Evolutionary conservation across 2,888 invertebrate genomes (phyloP), one percentile per base, ranked within the genome.

Genomic region (Deroplatys truncata): DNA sequence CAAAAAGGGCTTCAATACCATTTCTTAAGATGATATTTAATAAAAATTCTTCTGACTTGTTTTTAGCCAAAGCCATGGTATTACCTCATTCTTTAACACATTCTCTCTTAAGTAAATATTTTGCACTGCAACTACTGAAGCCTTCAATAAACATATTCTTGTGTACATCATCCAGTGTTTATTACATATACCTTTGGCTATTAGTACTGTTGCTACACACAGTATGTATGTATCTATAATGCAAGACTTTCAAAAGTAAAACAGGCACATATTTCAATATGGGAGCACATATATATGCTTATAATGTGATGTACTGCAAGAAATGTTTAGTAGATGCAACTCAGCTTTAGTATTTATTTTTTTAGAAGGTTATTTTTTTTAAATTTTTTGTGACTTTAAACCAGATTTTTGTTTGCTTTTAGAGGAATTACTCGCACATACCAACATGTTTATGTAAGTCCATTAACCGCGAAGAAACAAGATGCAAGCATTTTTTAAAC

Each of bases 401-500:
- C 83, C 83, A n/a, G 83, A 84, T 31, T 85, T 88, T 88, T 28
- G 28, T 28, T n/a, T 56, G 86, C 56, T 89, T 86, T 90, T 20
- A 87, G 88, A 90, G 90, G 89, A 89, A 29, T 85, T 89, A 43
- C 31, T 88, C 84, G 82, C 87, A 89, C 82, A 35, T 56, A 35
- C 72, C 85, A 86, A 88, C 89, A 84, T 49, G 83, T 86, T 86
- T 72, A 84, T 84, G 31, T 72, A 28, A 88, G 49, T 88, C 9
- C 56, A 72, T 49, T 83, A 35, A 29, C 88, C 16, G 49, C 72
- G 56, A 84, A 84, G 72, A 84, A 88, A 88, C 16, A 88, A 88
- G 16, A 88, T 84, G 88, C 72, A 88, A 84, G 84, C 84, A 88
- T 82, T 82, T 72, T n/a, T 28, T 29, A 86, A 86, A 86, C 82